Evolutionary conservation across 64 coral and sea anemone species (phyloP), one percentile per base, ranked within the genome.

Genomic region (Stylophora pistillata): DNA sequence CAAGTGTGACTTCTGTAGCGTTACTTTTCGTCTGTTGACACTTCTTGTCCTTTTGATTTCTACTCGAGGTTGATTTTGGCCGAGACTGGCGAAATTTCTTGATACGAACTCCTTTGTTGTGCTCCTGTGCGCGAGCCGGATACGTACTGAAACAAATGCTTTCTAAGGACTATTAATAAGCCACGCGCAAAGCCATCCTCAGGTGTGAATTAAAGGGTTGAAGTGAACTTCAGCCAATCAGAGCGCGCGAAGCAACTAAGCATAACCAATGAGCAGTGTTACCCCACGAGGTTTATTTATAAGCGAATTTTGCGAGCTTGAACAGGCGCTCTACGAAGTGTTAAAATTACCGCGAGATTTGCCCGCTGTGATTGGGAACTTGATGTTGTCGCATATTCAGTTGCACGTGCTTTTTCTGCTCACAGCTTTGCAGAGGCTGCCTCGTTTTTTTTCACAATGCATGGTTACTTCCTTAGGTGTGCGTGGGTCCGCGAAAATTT

Each of bases 131-230:
- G 85, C 94, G 86, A 92, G 86, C 90, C 80, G 62, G 34, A 25
- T 84, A 37, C 33, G 80, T 25, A 82, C 32, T 81, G 88, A 89
- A 93, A 96, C 95, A 97, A 97, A 97, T 97, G 91, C 91, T 87
- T 82, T 93, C 91, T 96, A 29, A 86, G 69, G 88, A 86, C 89
- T 88, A 63, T 77, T 73, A 88, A 93, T 88, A 86, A 87, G 95
- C 81, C 95, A 97, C 95, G 95, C 95, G 95, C 95, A 89, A 93
- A 92, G 86, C 72, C 58, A 71, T 78, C 70, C 78, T 95, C 94
- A 95, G 94, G 89, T 92, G 94, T 92, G 78, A 95, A 80, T 64
- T 78, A 54, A 65, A 60, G 88, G 91, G 87, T 65, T 91, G 78
- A 96, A 89, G 57, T 79, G 66, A 18, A 23, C 13, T 16, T 76